phyloP scores from a whole-genome alignment of 2,888 invertebrate species.

The Ochropleura leucogaster region DNA sequence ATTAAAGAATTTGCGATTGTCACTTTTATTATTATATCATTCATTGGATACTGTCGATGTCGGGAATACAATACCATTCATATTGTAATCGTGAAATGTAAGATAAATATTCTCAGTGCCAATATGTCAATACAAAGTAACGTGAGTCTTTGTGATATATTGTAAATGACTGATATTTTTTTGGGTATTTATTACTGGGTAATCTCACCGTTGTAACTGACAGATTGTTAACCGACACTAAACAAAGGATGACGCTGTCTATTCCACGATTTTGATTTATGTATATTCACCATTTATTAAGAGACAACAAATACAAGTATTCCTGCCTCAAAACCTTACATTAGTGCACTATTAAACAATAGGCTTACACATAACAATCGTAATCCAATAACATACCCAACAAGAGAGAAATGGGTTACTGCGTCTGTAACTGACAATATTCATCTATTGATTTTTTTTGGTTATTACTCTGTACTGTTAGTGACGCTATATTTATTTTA shows the following conservation, averaged over 20 bases:
- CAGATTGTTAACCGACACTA: neutral
- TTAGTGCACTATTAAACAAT: no score
- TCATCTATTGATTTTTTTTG: no score
- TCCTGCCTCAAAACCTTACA: no score
- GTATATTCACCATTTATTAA: neutral
- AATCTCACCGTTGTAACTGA: neutral
- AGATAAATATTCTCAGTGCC: conserved; percentile 10
- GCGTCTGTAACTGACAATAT: no score
- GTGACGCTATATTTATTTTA: no score
- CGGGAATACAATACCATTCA: conserved; percentile 18
- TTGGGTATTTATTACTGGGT: neutral
- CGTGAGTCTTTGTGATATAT: neutral
- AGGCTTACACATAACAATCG: no score
- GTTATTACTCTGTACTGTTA: no score
- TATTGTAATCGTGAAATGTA: conserved; percentile 11
- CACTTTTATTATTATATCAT: conserved; percentile 41
- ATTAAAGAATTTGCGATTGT: conserved; percentile 47
- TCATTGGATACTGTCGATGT: conserved; percentile 18
- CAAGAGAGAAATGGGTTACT: no score
- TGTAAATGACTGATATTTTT: neutral
- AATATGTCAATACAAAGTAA: neutral
- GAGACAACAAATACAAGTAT: neutral
- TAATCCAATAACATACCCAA: no score
- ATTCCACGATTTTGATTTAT: neutral
- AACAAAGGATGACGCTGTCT: neutral